phyloP scores from a whole-genome alignment of 2,113 vertebrate genomes.

The Rutilus rutilus region DNA sequence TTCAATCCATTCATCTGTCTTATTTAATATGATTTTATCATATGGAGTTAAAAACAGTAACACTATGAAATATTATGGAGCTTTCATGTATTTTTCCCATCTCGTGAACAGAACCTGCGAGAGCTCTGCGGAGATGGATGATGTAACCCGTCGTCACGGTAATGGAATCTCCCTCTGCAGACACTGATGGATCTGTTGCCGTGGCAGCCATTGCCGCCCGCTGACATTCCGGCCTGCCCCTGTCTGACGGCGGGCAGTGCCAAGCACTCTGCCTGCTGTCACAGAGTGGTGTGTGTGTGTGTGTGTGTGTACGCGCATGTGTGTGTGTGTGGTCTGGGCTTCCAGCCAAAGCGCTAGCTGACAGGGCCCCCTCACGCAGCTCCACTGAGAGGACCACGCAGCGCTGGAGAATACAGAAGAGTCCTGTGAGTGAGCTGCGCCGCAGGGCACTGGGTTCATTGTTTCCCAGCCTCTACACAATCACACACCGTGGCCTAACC shows the following conservation, averaged over 20 bases:
- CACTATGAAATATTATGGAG: neutral
- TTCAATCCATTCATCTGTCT: neutral
- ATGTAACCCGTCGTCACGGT: slow-evolving; percentile 41
- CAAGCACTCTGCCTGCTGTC: slow-evolving; percentile 45
- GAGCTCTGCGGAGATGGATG: slow-evolving; percentile 5
- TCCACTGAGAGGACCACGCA: slow-evolving; percentile 26
- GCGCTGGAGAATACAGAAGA: slow-evolving; percentile 30
- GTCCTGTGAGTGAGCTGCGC: slow-evolving; percentile 34
- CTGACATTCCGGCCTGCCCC: slow-evolving; percentile 49
- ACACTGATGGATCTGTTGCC: slow-evolving; percentile 53
- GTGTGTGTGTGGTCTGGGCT: slow-evolving; percentile 49
- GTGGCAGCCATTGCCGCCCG: slow-evolving; percentile 45
- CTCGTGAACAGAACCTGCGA: neutral
- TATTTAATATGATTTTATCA: neutral
- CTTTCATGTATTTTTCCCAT: slow-evolving; percentile 3
- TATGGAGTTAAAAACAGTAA: neutral
- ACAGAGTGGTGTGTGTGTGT: neutral
- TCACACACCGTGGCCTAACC: neutral
- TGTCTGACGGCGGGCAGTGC: slow-evolving; percentile 37
- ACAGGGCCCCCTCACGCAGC: slow-evolving; percentile 40
- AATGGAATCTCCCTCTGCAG: slow-evolving; percentile 44
- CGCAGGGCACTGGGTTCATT: slow-evolving; percentile 25
- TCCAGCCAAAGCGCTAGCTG: slow-evolving; percentile 29
- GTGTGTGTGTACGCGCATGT: neutral
- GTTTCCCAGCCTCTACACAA: slow-evolving; percentile 11